Evolutionary conservation across 2,888 invertebrate genomes (phyloP).

Genomic region (Girardia tigrina): DNA sequence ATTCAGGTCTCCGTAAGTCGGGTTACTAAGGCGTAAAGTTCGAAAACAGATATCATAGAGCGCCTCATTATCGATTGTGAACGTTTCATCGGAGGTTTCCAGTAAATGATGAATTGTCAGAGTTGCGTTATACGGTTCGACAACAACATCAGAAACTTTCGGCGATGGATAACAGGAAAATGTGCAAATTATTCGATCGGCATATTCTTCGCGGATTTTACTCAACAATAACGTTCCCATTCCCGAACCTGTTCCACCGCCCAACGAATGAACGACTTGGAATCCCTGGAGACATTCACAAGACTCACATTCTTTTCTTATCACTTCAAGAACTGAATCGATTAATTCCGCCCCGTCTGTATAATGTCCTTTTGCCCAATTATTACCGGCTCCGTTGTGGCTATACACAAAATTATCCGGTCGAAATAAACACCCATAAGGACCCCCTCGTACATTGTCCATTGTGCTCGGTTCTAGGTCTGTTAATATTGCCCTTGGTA

Average conservation of each 20-base stretch:
- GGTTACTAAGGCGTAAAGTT: conserved; percentile 35
- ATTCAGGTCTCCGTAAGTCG: conserved; percentile 37
- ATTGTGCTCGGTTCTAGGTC: conserved; percentile 91
- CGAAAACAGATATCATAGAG: conserved; percentile 37
- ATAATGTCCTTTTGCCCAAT: conserved; percentile 31
- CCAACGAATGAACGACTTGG: conserved; percentile 55
- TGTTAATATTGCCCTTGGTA: conserved; percentile 59
- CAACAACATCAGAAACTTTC: conserved; percentile 52
- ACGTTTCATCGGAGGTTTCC: conserved; percentile 37
- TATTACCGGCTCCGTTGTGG: conserved; percentile 29
- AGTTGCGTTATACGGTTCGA: conserved; percentile 37
- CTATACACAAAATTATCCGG: conserved; percentile 83
- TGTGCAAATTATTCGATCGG: conserved; percentile 71
- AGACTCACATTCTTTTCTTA: conserved; percentile 65
- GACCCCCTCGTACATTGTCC: conserved; percentile 57
- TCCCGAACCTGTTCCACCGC: conserved; percentile 43
- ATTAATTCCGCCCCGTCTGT: conserved; percentile 77
- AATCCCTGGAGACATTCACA: conserved; percentile 71
- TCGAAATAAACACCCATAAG: conserved; percentile 81
- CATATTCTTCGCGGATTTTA: conserved; percentile 32
- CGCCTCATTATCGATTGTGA: conserved; percentile 37
- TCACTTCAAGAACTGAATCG: conserved; percentile 56
- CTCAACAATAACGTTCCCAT: conserved; percentile 30
- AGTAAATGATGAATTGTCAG: conserved; percentile 36
- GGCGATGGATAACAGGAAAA: conserved; percentile 79